These are phyloP conservation scores for Sarcophaga peregrina DNA, from an alignment of 1,140 invertebrate species.

Conservation along the genomic window DNA sequence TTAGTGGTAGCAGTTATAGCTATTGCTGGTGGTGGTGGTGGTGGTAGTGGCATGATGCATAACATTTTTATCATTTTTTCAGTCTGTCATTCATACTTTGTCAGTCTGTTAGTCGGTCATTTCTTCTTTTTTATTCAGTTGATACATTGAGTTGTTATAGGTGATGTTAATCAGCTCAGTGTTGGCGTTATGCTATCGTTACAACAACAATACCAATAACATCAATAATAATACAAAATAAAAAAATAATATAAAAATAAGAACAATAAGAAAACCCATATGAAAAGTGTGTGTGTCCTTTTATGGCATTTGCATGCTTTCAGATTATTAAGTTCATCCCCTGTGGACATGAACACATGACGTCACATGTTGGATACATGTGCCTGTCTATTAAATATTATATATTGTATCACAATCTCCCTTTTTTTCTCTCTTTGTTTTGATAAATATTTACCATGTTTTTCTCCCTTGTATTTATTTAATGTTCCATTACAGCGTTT, in stretches of 20 bases:
- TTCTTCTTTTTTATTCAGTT: not conserved
- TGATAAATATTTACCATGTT: not conserved
- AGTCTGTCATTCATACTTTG: not conserved
- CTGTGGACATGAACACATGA: constrained; percentile 18
- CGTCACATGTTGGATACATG: constrained; percentile 35
- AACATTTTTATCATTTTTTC: not conserved
- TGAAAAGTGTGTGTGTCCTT: constrained; percentile 1
- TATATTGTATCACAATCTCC: not conserved
- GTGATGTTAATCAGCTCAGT: not conserved
- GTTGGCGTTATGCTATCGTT: not conserved
- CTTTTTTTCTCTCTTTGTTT: not conserved
- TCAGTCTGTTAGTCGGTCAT: not conserved
- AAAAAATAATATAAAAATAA: not conserved
- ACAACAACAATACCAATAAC: not conserved
- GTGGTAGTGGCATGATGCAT: constrained; percentile 2
- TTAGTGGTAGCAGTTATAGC: no score
- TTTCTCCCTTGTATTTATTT: not conserved
- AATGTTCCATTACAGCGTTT: not conserved
- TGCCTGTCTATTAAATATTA: constrained; percentile 31
- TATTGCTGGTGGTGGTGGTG: not conserved
- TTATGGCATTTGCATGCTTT: constrained; percentile 26
- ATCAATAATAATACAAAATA: not conserved
- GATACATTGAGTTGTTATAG: constrained; percentile 2
- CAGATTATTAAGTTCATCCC: constrained; percentile 26
- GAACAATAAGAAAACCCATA: not conserved